Base-by-base conservation (phyloP, 2,797 vertebrate species). In the Epinephelus coioides region DNA sequence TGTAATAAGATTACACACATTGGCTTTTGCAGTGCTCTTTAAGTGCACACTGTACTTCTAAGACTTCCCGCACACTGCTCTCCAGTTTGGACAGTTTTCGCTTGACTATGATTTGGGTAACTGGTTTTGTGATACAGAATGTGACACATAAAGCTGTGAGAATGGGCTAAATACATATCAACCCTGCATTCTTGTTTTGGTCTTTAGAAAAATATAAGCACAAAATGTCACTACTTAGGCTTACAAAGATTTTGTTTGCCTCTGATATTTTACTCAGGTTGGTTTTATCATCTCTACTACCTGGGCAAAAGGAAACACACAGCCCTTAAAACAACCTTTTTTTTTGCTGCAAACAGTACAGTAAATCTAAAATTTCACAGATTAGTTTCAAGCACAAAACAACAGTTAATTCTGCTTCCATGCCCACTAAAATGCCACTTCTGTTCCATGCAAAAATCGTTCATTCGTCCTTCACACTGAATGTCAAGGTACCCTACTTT, bases 1-100 rank as follows among this genome's bases (percentile, higher is more conserved):
- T 59, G 18, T 34, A 50, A 82, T 74, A 34, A 50, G 54, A 34
- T 85, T 69, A 56, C 19, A 21, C 66, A 27, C 47, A 11, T 6
- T 67, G 1, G 2, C 25, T 54, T 47, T 21, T 44, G 27, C 30
- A 49, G 27, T 21, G 18, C 2, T 34, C n/a, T 66, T 53, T 46
- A 56, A 74, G 73, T 68, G 51, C 64, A 62, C 13, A 13, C 17
- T 68, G 18, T 18, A 34, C 27, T 4, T 12, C 0, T 9, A 6
- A 43, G 14, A 50, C 18, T 59, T 17, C 50, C 12, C 0, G 0
- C 40, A 72, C 47, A 38, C 13, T 0, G 25, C 18, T 69, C 34
- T 50, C 7, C 18, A 18, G 4, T 11, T 49, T 6, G 38, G 6
- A 54, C 18, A 53, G 44, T 47, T 64, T 68, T 59, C 17, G 56